Evolutionary conservation across 2,888 invertebrate genomes (phyloP).

Genomic region (Scaptomyza flava): DNA sequence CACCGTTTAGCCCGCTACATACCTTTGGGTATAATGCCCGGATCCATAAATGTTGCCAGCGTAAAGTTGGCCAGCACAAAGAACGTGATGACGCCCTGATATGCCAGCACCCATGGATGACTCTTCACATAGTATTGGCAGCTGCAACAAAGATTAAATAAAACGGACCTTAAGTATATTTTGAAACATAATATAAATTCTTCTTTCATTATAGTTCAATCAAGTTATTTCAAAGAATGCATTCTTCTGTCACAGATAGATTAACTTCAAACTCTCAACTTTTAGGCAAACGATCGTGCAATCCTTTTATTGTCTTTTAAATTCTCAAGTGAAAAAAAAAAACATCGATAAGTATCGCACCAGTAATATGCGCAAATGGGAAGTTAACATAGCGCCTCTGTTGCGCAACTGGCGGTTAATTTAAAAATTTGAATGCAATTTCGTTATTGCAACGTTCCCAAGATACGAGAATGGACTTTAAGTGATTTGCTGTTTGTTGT

Average conservation of each 20-base stretch:
- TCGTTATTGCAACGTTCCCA: background rate
- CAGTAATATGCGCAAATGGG: background rate
- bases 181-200: too few relatives aligned
- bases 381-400: conserved; percentile 2
- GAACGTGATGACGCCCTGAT: conserved; percentile 97
- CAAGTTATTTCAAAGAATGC: too few relatives aligned
- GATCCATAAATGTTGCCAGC: conserved; percentile 99
- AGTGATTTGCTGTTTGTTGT: too few relatives aligned
- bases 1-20: conserved; percentile 72
- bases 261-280: too few relatives aligned
- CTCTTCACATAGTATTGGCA: conserved; percentile 93
- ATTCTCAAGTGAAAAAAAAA: background rate
- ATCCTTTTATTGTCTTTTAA: background rate
- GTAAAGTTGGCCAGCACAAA: conserved; percentile 99
- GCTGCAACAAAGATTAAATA: conserved; percentile 85
- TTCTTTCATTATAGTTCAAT: background rate
- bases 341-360: background rate
- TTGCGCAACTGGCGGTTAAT: background rate
- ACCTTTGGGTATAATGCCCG: conserved; percentile 99
- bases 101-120: conserved; percentile 95
- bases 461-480: too few relatives aligned
- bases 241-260: too few relatives aligned
- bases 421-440: background rate
- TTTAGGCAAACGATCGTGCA: background rate
- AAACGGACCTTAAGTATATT: background rate